Conservation (phyloP, 2,888 invertebrate genomes). For the Trypoxylon attenuatum region DNA sequence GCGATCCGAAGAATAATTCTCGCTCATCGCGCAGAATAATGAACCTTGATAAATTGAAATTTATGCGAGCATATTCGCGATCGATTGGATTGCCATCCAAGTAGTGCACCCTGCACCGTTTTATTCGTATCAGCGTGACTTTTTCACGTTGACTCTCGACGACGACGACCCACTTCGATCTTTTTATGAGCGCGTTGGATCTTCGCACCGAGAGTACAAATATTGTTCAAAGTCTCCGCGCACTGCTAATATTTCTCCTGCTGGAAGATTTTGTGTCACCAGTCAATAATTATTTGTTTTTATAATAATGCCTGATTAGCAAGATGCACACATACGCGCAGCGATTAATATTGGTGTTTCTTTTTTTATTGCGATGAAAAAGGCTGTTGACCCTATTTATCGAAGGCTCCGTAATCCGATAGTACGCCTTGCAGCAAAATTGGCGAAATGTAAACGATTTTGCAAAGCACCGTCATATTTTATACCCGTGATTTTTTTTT, state of each 20-base stretch:
- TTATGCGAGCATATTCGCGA: constrained; percentile 31
- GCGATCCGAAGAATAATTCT: constrained; percentile 21
- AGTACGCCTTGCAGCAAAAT: too few species aligned
- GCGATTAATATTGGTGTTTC: too few species aligned
- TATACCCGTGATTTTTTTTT: neutral
- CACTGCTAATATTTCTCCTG: neutral
- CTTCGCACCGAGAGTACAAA: too few species aligned
- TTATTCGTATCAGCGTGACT: constrained; percentile 8
- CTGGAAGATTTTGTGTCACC: too few species aligned
- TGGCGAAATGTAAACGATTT: neutral
- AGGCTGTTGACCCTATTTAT: too few species aligned
- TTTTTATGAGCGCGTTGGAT: constrained; percentile 18
- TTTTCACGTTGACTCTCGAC: constrained; percentile 26
- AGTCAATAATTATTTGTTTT: too few species aligned
- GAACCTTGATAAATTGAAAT: constrained; percentile 34
- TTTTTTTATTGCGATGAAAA: too few species aligned
- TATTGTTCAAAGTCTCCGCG: too few species aligned
- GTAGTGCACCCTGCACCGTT: constrained; percentile 19
- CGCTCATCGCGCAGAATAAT: constrained; percentile 21
- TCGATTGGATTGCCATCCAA: constrained; percentile 35
- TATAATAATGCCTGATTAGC: too few species aligned
- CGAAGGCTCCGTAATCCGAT: too few species aligned
- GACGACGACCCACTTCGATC: constrained; percentile 21
- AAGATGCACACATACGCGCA: too few species aligned
- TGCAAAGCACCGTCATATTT: neutral